Evolutionary conservation across 2,113 vertebrate genomes (phyloP), one percentile per base, ranked within the genome.

Genomic region (Cricetomys ansorgei): DNA sequence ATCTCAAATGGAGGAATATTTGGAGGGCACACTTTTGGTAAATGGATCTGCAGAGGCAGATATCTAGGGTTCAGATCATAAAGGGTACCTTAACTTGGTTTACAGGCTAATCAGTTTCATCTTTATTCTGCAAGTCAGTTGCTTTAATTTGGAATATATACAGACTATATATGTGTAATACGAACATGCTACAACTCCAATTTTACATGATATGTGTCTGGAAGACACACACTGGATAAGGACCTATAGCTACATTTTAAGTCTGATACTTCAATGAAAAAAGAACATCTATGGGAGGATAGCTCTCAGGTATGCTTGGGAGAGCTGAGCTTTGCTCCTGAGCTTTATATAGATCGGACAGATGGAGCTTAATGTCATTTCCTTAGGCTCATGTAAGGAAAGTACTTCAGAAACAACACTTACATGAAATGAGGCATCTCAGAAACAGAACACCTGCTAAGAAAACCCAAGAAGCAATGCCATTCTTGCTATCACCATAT

Each of bases 1-100:
- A 91, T 94, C 83, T 94, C 57, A 92, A 94, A 43, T 13, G 70
- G 70, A 69, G 31, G 48, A 95, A 94, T 79, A 62, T 79, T 91
- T 62, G 5, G 4, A 91, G 31, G 43, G 70, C 29, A 87, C 1
- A 73, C n/a, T 29, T 64, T 25, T 50, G 62, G 17, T 27, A 95
- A 72, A 83, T 89, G 77, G 79, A 84, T 57, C 40, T 92, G 19
- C 7, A 77, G 31, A 83, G 10, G 23, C 2, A 80, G 6, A 21
- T 25, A n/a, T 11, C 15, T 59, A 89, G 19, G 6, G 2, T 17
- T 92, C 79, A 92, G 45, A 73, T 67, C 80, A 89, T 50, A 92
- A 93, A 94, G 19, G 31, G 57, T 4, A 76, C 21, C 23, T 37
- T 31, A 7, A 19, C 27, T 29, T 55, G 3, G 72, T 34, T 0